Percentiles rank a stretch among this genome's conserved stretches.
phyloP scores from a whole-genome alignment of 2,888 invertebrate species.

The Hyalella azteca region DNA sequence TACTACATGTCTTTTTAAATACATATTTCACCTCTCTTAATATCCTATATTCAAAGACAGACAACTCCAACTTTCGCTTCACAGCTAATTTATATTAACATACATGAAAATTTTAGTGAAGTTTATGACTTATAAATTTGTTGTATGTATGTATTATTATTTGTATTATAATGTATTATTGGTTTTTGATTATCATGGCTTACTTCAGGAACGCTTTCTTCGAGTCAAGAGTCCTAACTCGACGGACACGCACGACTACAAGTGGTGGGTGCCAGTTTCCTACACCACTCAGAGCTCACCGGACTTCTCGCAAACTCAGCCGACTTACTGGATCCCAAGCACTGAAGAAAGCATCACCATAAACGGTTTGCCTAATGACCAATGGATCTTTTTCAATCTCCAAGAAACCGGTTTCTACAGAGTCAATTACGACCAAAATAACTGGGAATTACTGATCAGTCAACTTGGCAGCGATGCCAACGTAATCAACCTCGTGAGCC shows the following conservation, averaged over 20 bases:
- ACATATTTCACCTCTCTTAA: no score
- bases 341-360: slow-evolving; percentile 55
- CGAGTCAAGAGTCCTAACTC: background rate
- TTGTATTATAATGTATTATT: no score
- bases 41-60: no score
- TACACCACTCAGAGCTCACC: slow-evolving; percentile 66
- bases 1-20: no score
- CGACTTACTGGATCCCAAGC: slow-evolving; percentile 69
- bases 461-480: slow-evolving; percentile 68
- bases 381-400: slow-evolving; percentile 80
- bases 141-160: no score
- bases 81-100: no score
- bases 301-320: slow-evolving; percentile 67
- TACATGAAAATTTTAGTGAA: no score
- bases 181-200: no score
- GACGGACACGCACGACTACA: slow-evolving; percentile 24
- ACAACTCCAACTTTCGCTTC: no score
- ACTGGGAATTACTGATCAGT: slow-evolving; percentile 75
- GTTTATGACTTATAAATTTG: no score
- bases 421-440: slow-evolving; percentile 78
- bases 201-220: background rate
- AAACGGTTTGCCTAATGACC: slow-evolving; percentile 45
- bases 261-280: slow-evolving; percentile 72
- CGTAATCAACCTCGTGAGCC: slow-evolving; percentile 76
- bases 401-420: slow-evolving; percentile 75